These are phyloP conservation scores for Barnardius zonarius DNA, from an alignment of 2,113 vertebrate species.

Conservation along the genomic window DNA sequence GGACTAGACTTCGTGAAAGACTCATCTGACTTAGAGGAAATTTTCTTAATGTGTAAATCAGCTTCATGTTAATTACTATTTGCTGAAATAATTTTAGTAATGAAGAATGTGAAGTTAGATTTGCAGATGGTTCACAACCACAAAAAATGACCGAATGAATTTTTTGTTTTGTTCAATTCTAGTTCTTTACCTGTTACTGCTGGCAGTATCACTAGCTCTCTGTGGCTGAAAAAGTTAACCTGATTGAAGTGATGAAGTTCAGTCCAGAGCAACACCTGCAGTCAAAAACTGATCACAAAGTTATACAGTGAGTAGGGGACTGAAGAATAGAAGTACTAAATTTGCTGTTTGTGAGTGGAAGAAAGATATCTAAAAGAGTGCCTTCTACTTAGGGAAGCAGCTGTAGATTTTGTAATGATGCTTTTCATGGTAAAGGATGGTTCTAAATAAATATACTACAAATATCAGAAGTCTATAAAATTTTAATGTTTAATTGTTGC, in stretches of 20 bases:
- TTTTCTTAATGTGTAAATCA: not conserved
- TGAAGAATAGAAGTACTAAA: not conserved
- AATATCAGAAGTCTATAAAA: not conserved
- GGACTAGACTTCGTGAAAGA: not conserved
- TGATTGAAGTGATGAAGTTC: not conserved
- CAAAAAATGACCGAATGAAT: not conserved
- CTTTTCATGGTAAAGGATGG: not conserved
- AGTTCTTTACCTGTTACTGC: not conserved
- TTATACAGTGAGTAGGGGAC: not conserved
- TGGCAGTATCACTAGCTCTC: not conserved
- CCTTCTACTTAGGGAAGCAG: not conserved
- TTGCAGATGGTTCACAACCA: not conserved
- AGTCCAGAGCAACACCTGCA: not conserved
- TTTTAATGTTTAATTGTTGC: not conserved
- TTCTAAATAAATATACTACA: not conserved
- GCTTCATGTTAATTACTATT: not conserved
- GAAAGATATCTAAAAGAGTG: not conserved
- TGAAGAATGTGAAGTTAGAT: not conserved
- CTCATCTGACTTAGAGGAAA: not conserved
- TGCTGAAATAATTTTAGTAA: not conserved
- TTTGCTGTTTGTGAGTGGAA: not conserved
- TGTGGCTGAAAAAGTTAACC: not conserved
- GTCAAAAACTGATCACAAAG: not conserved
- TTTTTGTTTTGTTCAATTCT: not conserved
- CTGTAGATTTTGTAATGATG: not conserved